Conservation (phyloP, 2,113 vertebrate genomes). For the Nyctibius bracteatus region DNA sequence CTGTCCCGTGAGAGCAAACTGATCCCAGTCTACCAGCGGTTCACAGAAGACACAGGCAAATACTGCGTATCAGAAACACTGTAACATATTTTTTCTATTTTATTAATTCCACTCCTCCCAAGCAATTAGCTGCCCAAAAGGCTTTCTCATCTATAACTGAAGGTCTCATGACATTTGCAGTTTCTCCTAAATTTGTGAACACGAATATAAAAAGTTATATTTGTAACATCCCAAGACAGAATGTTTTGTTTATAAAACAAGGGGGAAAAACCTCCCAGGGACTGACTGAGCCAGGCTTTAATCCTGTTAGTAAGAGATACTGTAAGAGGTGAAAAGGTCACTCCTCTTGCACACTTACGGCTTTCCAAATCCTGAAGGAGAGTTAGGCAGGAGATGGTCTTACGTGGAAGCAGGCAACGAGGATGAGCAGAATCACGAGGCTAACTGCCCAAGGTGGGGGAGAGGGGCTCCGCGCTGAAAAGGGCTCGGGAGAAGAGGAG, state of each 20-base stretch:
- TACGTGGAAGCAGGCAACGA: neutral
- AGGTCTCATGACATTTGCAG: neutral
- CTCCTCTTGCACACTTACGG: neutral
- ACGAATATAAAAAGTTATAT: neutral
- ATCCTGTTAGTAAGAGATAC: neutral
- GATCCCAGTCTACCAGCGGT: neutral
- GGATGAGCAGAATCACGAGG: accelerated
- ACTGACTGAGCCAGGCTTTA: neutral
- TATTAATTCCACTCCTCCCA: neutral
- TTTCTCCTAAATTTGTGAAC: neutral
- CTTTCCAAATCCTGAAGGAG: neutral
- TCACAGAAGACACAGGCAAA: neutral
- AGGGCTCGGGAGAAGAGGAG: neutral
- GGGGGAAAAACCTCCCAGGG: neutral
- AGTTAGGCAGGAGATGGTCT: neutral
- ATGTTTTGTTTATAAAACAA: neutral
- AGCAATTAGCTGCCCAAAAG: neutral
- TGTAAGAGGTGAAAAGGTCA: neutral
- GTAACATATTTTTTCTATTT: neutral
- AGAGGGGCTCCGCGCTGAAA: neutral
- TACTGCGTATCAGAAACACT: neutral
- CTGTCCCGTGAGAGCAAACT: neutral
- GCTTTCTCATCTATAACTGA: neutral
- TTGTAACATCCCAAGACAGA: neutral
- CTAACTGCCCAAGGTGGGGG: neutral